Evolutionary conservation across 2,888 invertebrate species (phyloP).

Genomic region (Noctuana brunneofusca): DNA sequence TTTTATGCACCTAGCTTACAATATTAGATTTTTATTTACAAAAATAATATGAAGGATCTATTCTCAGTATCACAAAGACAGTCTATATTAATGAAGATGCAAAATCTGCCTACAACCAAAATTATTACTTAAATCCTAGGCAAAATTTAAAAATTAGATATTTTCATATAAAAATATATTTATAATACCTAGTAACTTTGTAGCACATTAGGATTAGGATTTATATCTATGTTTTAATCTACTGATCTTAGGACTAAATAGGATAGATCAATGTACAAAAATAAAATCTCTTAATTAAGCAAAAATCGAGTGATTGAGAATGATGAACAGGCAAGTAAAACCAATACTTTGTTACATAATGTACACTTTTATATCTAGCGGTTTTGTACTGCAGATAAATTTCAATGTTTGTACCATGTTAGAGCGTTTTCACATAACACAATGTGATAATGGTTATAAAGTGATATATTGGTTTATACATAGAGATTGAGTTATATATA

Average conservation of each 20-base stretch:
- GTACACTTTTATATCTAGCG: conserved; percentile 13
- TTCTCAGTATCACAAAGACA: conserved; percentile 32
- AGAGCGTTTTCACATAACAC: conserved; percentile 16
- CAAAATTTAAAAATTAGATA: conserved; percentile 23
- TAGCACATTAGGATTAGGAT: conserved; percentile 24
- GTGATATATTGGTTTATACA: not conserved
- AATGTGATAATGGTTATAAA: not conserved
- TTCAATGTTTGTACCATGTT: conserved; percentile 23
- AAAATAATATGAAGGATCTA: conserved; percentile 22
- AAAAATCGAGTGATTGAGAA: conserved; percentile 3
- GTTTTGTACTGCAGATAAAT: conserved; percentile 32
- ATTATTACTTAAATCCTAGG: conserved; percentile 1
- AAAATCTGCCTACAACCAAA: conserved; percentile 19
- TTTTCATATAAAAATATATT: conserved; percentile 34
- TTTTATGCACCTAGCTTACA: conserved; percentile 25
- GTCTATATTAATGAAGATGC: conserved; percentile 29
- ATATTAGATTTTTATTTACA: conserved; percentile 24
- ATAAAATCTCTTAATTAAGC: conserved; percentile 31
- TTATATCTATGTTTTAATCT: conserved; percentile 15
- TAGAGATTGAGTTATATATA: too few relatives aligned
- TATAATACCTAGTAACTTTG: conserved; percentile 23
- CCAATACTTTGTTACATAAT: conserved; percentile 25
- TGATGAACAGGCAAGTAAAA: conserved; percentile 14
- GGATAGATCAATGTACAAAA: conserved; percentile 31
- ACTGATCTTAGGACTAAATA: conserved; percentile 12